Conservation (phyloP, 2,888 invertebrate genomes). For the Aphodius granarius region DNA sequence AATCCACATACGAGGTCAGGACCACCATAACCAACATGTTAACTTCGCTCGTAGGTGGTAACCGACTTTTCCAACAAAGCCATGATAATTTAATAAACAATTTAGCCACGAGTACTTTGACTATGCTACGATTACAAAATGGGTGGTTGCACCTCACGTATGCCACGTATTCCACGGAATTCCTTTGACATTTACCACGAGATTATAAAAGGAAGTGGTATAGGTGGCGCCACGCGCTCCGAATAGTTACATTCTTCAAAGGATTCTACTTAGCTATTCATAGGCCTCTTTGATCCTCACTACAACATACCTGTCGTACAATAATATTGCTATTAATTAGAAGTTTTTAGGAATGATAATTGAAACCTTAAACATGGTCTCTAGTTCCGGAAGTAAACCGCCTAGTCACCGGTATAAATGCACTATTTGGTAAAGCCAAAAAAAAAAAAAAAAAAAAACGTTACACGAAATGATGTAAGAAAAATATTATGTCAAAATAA, state of each 20-base stretch:
- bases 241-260: background rate
- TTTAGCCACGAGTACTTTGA: background rate
- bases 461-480: too few species aligned
- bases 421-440: too few species aligned
- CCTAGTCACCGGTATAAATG: too few species aligned
- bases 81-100: background rate
- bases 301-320: background rate
- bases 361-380: too few species aligned
- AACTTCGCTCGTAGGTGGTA: background rate
- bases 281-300: background rate
- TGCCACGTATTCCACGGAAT: background rate
- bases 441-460: too few species aligned
- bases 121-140: background rate
- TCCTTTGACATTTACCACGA: background rate
- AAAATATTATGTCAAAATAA: too few species aligned
- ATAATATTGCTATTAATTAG: background rate
- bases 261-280: background rate
- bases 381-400: too few species aligned
- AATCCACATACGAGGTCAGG: too few species aligned
- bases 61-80: too few species aligned
- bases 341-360: too few species aligned
- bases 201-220: background rate
- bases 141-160: background rate
- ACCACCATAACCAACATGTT: background rate
- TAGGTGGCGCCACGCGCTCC: background rate